Conservation (phyloP, 2,797 vertebrate species). For the Remorina albescens region DNA sequence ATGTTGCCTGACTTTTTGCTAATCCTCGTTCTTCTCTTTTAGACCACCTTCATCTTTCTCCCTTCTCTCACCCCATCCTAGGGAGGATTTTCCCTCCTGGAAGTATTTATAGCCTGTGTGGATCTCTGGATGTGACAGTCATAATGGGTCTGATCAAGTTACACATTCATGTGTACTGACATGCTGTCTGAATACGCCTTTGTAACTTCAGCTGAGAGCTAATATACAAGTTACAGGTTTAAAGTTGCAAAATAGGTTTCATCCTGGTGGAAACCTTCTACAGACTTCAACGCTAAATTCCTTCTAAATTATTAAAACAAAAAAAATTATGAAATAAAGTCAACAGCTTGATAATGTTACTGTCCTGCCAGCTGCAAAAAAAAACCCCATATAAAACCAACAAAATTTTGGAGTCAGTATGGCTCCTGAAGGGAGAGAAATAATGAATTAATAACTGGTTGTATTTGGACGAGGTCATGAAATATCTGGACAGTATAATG, state of each 20-base stretch:
- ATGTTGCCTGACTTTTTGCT: not conserved
- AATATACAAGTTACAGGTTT: not conserved
- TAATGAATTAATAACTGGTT: not conserved
- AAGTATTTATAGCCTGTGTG: constrained; percentile 50
- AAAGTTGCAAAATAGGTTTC: not conserved
- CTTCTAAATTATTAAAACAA: too few relatives aligned
- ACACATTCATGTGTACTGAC: constrained; percentile 37
- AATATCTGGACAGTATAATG: not conserved
- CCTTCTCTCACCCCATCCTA: not conserved
- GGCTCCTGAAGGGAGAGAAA: not conserved
- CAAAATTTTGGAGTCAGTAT: too few relatives aligned
- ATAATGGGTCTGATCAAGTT: constrained; percentile 46
- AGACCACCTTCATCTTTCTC: too few relatives aligned
- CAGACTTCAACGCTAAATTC: not conserved
- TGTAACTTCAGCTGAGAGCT: not conserved
- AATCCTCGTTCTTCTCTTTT: too few relatives aligned
- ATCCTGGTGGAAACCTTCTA: not conserved
- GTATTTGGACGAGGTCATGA: not conserved
- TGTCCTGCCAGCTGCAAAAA: too few relatives aligned
- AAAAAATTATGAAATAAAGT: too few relatives aligned
- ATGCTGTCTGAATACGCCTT: constrained; percentile 17
- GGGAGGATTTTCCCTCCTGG: constrained; percentile 14
- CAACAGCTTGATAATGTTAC: too few relatives aligned
- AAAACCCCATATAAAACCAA: not conserved
- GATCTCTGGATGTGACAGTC: constrained; percentile 47